These are phyloP conservation scores for Charanyca ferruginea DNA, from an alignment of 2,888 invertebrate genomes.

Conservation along the genomic window DNA sequence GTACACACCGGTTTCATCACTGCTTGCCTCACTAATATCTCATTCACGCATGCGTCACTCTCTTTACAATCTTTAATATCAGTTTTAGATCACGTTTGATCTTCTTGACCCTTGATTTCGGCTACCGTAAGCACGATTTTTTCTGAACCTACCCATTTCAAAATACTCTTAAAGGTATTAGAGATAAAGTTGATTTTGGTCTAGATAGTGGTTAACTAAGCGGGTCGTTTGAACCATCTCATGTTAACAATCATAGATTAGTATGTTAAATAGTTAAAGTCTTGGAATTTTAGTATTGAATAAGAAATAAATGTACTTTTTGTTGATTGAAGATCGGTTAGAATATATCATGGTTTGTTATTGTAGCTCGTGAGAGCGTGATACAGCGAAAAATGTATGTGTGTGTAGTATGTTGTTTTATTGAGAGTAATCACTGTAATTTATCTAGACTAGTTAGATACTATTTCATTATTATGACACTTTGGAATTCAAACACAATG, in stretches of 20 bases:
- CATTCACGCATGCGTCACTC: conserved; percentile 89
- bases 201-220: conserved; percentile 37
- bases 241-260: conserved; percentile 88
- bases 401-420: conserved; percentile 3
- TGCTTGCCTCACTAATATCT: conserved; percentile 82
- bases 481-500: too few species aligned
- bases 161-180: conserved; percentile 64
- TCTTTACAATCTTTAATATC: conserved; percentile 86
- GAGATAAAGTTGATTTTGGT: conserved; percentile 63
- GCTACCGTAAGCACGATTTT: conserved; percentile 89
- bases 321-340: conserved; percentile 57
- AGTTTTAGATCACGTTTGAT: conserved; percentile 89
- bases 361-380: conserved; percentile 36
- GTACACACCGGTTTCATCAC: conserved; percentile 72
- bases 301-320: conserved; percentile 61
- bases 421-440: not conserved
- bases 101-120: conserved; percentile 88
- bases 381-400: conserved; percentile 21
- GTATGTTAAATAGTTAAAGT: conserved; percentile 82
- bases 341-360: conserved; percentile 39
- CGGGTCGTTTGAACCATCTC: conserved; percentile 81
- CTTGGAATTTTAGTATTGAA: conserved; percentile 73
- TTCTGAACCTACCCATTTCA: conserved; percentile 64
- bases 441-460: conserved; percentile 22
- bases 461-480: not conserved